Base-by-base conservation (phyloP, 1,140 invertebrate species). In the Riptortus pedestris region DNA sequence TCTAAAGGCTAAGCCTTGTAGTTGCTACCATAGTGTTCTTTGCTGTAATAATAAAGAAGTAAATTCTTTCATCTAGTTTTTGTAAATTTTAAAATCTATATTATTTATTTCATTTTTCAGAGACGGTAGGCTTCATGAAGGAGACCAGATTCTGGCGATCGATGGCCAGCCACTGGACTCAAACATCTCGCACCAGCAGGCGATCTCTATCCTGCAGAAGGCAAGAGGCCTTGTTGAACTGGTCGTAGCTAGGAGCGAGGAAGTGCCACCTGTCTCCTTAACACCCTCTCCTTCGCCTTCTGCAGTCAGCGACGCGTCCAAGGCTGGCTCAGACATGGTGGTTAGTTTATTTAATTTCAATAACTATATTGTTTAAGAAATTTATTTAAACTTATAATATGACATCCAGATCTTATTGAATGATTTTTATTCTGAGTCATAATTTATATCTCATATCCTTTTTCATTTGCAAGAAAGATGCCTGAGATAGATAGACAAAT, bases 81-180 rank as follows among this genome's bases (percentile, higher is more conserved):
- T n/a, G n/a, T n/a, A n/a, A n/a, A n/a, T n/a, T n/a, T n/a, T n/a
- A n/a, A n/a, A n/a, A n/a, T n/a, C n/a, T n/a, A n/a, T n/a, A n/a
- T n/a, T n/a, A n/a, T n/a, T 38, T 14, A 38, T 20, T 2, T 59
- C 16, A 31, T 71, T 71, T 81, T 81, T 47, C 77, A 88, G 86
- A 77, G 85, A 88, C 81, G 86, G 86, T 70, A 77, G 84, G 69
- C 77, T 89, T 63, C 78, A 82, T 73, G 85, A 91, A 73, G 87
- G 87, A 69, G 92, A 95, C 79, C 88, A 93, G 74, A 90, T 95
- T 74, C 74, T 94, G 72, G 88, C 90, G 67, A 87, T 94, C 70
- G 90, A 94, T 81, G 87, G 86, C 70, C 87, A 90, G 72, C 86
- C 87, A 62, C 76, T 93, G 71, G 85, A 87, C 72, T 84, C 85